These are phyloP conservation scores for Miltochrista miniata DNA, from an alignment of 2,888 invertebrate species.

Conservation along the genomic window DNA sequence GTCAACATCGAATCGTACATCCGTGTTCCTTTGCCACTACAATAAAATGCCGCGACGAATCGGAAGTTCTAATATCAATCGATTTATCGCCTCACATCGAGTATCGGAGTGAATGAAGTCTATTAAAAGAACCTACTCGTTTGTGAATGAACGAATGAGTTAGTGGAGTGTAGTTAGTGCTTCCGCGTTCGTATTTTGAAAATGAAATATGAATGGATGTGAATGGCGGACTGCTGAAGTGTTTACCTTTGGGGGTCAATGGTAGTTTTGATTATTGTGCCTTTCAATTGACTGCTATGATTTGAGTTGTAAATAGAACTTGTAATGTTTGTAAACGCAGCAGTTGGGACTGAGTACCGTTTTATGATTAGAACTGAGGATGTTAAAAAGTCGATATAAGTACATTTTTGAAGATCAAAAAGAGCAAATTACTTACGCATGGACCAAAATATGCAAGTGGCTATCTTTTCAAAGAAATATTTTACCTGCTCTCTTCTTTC, in stretches of 20 bases:
- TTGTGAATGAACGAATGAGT: constrained; percentile 31
- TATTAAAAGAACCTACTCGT: constrained; percentile 37
- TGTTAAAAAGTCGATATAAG: no score
- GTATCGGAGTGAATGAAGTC: constrained; percentile 39
- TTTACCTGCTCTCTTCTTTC: no score
- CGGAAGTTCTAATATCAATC: constrained; percentile 30
- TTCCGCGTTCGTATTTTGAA: constrained; percentile 33
- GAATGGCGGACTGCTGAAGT: constrained; percentile 4
- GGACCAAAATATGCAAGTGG: no score
- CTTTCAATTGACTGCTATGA: not conserved
- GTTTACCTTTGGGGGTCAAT: constrained; percentile 6
- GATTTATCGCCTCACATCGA: constrained; percentile 23
- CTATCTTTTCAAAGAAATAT: no score
- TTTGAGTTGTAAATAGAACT: constrained; percentile 4
- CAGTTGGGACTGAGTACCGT: not conserved
- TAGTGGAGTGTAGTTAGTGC: constrained; percentile 9
- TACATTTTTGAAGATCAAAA: no score
- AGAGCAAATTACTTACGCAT: no score
- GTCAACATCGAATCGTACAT: constrained; percentile 20
- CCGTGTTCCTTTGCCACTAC: constrained; percentile 19
- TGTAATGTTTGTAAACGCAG: not conserved
- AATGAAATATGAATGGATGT: constrained; percentile 8
- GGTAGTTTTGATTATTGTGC: constrained; percentile 3
- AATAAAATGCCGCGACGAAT: constrained; percentile 23
- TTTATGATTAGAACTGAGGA: no score